Evolutionary conservation across 2,113 vertebrate genomes (phyloP).

Genomic region (Micromys minutus): DNA sequence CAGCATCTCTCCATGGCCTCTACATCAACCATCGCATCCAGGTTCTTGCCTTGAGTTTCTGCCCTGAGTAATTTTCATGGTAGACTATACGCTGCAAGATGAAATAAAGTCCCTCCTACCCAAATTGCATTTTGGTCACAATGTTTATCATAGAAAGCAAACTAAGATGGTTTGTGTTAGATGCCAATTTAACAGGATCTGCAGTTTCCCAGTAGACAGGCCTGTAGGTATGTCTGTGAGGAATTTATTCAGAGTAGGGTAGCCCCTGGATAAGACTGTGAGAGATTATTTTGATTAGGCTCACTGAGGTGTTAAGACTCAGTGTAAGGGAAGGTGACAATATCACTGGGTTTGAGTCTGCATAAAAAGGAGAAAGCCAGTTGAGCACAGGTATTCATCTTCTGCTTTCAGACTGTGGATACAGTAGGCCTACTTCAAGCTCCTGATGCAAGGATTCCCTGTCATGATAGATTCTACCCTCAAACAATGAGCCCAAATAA

Average conservation of each 20-base stretch:
- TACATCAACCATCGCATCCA: neutral
- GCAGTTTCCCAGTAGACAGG: neutral
- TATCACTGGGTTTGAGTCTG: neutral
- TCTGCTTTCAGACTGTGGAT: neutral
- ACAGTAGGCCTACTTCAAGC: neutral
- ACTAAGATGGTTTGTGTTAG: neutral
- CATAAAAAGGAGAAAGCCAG: neutral
- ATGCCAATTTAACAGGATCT: neutral
- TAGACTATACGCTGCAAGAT: neutral
- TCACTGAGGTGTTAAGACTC: neutral
- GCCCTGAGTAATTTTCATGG: neutral
- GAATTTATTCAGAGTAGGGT: neutral
- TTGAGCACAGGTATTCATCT: neutral
- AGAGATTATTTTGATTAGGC: neutral
- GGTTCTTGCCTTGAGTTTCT: neutral
- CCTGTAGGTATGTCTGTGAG: neutral
- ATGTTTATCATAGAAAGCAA: neutral
- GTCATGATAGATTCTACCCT: neutral
- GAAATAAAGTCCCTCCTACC: neutral
- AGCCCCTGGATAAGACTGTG: neutral
- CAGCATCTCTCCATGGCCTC: neutral
- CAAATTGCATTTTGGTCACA: neutral
- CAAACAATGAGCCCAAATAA: neutral
- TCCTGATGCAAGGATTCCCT: neutral
- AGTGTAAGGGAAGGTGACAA: neutral